Percentiles rank a stretch among this genome's conserved stretches.
Conservation (phyloP, 2,113 vertebrate species). For the Xyrauchen texanus region DNA sequence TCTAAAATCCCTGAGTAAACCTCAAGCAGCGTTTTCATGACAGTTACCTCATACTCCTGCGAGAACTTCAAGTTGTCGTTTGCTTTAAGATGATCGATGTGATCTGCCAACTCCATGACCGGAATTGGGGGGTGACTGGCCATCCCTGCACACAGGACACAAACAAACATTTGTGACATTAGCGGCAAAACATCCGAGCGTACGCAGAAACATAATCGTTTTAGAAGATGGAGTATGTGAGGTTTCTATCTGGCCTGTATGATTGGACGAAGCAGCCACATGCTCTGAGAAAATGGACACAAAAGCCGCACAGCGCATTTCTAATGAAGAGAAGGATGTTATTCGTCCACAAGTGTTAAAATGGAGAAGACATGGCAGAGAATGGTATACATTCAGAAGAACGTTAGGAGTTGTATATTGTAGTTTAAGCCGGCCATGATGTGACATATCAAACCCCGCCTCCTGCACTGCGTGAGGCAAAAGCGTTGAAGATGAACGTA, state of each 20-base stretch:
- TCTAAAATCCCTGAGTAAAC: no score
- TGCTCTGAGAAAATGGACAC: conserved; percentile 83
- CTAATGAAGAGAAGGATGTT: conserved; percentile 81
- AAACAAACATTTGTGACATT: conserved; percentile 48
- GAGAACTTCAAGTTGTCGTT: conserved; percentile 99
- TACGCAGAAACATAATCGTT: conserved; percentile 74
- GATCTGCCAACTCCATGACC: conserved; percentile 93
- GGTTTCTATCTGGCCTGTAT: conserved; percentile 79
- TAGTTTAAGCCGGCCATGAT: conserved; percentile 51
- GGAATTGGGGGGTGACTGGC: conserved; percentile 95
- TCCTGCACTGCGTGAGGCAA: conserved; percentile 80
- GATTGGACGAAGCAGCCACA: conserved; percentile 93
- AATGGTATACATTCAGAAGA: conserved; percentile 40
- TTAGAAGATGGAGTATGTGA: conserved; percentile 75
- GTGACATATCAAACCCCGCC: conserved; percentile 78
- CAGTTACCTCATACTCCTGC: conserved; percentile 94
- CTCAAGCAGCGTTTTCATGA: not conserved
- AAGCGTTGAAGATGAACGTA: conserved; percentile 78
- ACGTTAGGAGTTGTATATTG: conserved; percentile 78
- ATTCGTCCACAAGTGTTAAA: conserved; percentile 74
- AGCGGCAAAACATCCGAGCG: conserved; percentile 51
- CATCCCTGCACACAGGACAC: conserved; percentile 87
- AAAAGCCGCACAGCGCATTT: conserved; percentile 74
- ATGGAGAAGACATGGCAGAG: conserved; percentile 77
- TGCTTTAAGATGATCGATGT: conserved; percentile 95